Conservation (phyloP, 2,888 invertebrate genomes). For the Spialia ferax region DNA sequence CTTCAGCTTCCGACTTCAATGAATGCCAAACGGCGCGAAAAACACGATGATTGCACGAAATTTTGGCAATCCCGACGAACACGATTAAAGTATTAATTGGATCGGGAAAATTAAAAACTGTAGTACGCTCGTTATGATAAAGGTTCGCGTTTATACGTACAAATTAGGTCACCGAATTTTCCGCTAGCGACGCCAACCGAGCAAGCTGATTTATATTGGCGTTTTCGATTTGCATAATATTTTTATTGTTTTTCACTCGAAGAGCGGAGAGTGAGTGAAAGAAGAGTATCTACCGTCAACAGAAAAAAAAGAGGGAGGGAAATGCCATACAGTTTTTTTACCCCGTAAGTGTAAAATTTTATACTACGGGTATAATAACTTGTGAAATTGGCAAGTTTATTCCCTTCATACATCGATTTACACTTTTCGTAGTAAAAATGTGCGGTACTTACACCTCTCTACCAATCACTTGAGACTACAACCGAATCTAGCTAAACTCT, state of each 20-base stretch:
- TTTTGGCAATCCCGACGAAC: slow-evolving; percentile 24
- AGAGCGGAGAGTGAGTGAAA: no score
- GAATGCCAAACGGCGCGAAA: slow-evolving; percentile 21
- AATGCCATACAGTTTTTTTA: no score
- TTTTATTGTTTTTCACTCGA: not conserved
- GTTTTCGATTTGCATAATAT: not conserved
- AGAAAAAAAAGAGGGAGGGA: no score
- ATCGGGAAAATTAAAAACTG: slow-evolving; percentile 34
- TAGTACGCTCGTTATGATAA: slow-evolving; percentile 24
- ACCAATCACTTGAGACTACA: no score
- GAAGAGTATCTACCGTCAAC: no score
- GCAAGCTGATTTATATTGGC: not conserved
- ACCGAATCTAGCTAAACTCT: no score
- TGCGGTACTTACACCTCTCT: no score
- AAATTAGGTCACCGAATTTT: slow-evolving; percentile 25
- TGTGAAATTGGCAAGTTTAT: no score
- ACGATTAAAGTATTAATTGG: slow-evolving; percentile 34
- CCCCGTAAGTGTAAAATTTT: no score
- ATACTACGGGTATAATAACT: no score
- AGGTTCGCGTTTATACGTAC: slow-evolving; percentile 25
- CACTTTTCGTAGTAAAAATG: no score
- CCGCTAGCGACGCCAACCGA: not conserved
- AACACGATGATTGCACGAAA: slow-evolving; percentile 29
- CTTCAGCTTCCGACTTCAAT: slow-evolving; percentile 25
- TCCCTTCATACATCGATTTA: no score